These are phyloP conservation scores for Gorsachius goisagi DNA, from an alignment of 2,113 vertebrate genomes.

Conservation along the genomic window DNA sequence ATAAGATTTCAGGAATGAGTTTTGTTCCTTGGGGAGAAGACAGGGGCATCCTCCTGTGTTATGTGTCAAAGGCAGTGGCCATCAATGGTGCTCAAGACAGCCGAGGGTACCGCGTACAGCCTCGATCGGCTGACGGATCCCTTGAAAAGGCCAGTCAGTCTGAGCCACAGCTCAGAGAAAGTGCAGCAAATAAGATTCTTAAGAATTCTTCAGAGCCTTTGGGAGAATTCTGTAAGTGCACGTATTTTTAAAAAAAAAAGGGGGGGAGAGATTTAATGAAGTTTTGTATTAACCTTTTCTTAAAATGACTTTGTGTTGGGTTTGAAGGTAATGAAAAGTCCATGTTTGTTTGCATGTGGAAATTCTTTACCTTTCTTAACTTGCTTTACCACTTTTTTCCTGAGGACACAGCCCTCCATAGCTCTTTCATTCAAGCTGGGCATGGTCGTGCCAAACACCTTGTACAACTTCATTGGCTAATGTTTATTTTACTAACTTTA, in stretches of 20 bases:
- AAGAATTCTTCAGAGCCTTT: neutral
- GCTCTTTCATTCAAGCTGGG: neutral
- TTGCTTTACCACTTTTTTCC: conserved; percentile 1
- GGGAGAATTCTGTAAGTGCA: neutral
- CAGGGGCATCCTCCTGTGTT: neutral
- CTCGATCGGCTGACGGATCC: neutral
- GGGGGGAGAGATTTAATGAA: neutral
- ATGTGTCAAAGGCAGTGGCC: neutral
- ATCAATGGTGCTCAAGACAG: rapidly evolving
- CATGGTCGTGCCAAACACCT: neutral
- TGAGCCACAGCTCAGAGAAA: neutral
- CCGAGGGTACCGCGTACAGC: rapidly evolving
- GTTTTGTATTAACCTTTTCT: neutral
- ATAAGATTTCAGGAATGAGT: neutral
- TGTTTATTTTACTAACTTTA: neutral
- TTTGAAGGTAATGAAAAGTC: neutral
- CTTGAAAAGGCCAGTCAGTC: neutral
- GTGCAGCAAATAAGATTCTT: neutral
- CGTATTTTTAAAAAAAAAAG: neutral
- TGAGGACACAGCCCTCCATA: neutral
- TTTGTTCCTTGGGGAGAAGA: neutral
- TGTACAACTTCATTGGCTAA: neutral
- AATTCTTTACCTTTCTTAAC: neutral
- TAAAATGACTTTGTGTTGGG: neutral
- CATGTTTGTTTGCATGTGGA: neutral